Evolutionary conservation across 2,797 vertebrate species (phyloP), one percentile per base, ranked within the genome.

Genomic region (Falco concolor): DNA sequence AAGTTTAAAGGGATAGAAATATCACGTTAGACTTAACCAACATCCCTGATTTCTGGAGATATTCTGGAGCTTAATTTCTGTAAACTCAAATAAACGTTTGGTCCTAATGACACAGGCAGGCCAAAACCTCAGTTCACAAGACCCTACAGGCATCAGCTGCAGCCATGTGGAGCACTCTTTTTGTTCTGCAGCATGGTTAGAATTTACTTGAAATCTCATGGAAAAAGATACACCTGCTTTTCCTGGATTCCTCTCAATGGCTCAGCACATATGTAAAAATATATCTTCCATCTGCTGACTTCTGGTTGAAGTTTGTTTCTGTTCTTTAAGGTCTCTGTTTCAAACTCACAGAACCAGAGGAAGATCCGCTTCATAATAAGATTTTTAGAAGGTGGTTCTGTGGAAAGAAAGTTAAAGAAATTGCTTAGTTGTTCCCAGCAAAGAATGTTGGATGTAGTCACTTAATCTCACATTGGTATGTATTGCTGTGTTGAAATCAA

Each of bases 151-250:
- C 77, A 86, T 74, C 44, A 12, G 30, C 15, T 90, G 32, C 52
- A 64, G 83, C 21, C 53, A 27, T 47, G 45, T 54, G 67, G 32
- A 93, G 10, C 28, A 19, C 23, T 74, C 28, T 50, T 56, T 28
- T 65, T 56, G n/a, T 77, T 90, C 89, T 8, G 1, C 63, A 79
- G 40, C 8, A 6, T 34, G 36, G 49, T 12, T 88, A 24, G 63
- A 72, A 79, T 73, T 91, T 84, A 56, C 44, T 73, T 44, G 64
- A 70, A 17, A 3, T 5, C 60, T 94, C 77, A 36, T 49, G n/a
- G 40, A 74, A 82, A 34, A 73, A 95, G 81, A 57, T 21, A 68
- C 83, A 96, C 91, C 88, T 97, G 93, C 70, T 95, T 95, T 92
- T 80, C 74, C 80, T 90, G 90, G 94, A 59, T 38, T 89, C 6